phyloP scores from a whole-genome alignment of 2,113 vertebrate genomes.

The Arvicanthis niloticus region DNA sequence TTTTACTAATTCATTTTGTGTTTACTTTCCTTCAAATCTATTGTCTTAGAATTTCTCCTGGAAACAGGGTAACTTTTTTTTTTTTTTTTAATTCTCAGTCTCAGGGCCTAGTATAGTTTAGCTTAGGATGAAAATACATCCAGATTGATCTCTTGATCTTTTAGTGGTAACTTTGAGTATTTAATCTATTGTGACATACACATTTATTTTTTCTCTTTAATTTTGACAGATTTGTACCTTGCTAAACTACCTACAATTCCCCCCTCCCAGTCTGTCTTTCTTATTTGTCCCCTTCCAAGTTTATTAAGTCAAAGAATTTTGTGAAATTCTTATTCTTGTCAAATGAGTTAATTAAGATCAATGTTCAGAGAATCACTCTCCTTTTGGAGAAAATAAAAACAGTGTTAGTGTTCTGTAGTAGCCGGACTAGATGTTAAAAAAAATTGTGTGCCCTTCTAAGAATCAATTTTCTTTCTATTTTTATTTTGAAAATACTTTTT shows the following conservation, averaged over 20 bases:
- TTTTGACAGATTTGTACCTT: neutral
- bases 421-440: neutral
- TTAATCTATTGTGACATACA: neutral
- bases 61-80: neutral
- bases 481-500: neutral
- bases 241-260: neutral
- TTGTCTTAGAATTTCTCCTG: neutral
- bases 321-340: neutral
- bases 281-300: neutral
- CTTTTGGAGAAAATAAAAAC: neutral
- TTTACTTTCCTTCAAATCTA: neutral
- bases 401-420: no score
- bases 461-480: neutral
- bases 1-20: neutral
- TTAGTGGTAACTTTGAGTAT: neutral
- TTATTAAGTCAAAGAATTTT: neutral
- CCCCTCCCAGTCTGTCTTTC: neutral
- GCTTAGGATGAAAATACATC: neutral
- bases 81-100: neutral
- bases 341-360: neutral
- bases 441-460: neutral
- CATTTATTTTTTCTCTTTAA: neutral
- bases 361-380: neutral
- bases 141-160: neutral
- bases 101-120: neutral